A percentile compares a stretch with the other conserved stretches of the same genome.
Evolutionary conservation across 2,888 invertebrate species (phyloP).

Genomic region (Drosophila mulleri): DNA sequence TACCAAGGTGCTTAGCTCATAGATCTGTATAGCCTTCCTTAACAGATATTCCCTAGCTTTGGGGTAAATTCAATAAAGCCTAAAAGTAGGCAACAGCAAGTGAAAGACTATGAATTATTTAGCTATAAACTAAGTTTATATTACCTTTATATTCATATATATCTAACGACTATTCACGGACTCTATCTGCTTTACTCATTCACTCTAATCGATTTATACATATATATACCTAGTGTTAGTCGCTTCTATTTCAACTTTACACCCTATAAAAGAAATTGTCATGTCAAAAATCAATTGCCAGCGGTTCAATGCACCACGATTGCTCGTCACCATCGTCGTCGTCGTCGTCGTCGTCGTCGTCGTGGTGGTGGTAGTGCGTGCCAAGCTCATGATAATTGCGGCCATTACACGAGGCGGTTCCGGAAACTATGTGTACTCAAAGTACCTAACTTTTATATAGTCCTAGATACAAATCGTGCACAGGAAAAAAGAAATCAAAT

Average conservation of each 20-base stretch:
- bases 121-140: not conserved
- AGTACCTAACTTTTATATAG: slow-evolving; percentile 40
- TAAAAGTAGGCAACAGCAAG: slow-evolving; percentile 15
- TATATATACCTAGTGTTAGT: not conserved
- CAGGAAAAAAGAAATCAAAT: slow-evolving; percentile 16
- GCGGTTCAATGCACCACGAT: slow-evolving; percentile 68
- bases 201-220: slow-evolving; percentile 18
- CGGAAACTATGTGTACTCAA: slow-evolving; percentile 50
- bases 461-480: slow-evolving; percentile 18
- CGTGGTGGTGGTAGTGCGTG: slow-evolving; percentile 60
- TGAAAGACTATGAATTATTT: not conserved
- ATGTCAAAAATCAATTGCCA: slow-evolving; percentile 71
- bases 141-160: no score
- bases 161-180: no score
- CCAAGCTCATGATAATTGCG: slow-evolving; percentile 69
- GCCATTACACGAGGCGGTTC: slow-evolving; percentile 61
- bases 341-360: not conserved
- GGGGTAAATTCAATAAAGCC: not conserved
- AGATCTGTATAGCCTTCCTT: no score
- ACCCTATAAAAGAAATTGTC: slow-evolving; percentile 19
- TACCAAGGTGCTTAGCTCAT: no score
- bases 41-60: slow-evolving; percentile 6
- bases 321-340: slow-evolving; percentile 1
- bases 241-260: not conserved
- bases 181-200: no score